Conservation (phyloP, 2,797 vertebrate species). For the Huso huso region DNA sequence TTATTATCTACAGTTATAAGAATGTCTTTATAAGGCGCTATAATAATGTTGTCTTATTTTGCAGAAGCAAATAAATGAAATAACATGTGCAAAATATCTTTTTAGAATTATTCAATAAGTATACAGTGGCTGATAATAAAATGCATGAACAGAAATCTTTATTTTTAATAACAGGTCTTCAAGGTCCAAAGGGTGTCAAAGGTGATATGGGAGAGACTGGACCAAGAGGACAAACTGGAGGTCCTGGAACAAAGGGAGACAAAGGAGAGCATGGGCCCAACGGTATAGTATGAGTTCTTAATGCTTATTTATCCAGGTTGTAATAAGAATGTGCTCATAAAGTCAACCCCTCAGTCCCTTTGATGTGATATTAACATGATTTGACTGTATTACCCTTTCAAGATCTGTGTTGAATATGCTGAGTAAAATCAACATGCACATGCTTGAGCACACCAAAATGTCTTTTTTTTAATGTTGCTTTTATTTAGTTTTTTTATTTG, state of each 20-base stretch:
- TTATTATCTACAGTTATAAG: not conserved
- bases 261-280: conserved; percentile 21
- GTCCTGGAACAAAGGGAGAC: conserved; percentile 37
- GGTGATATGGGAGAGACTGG: conserved; percentile 36
- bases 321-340: not conserved
- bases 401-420: no score
- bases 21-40: not conserved
- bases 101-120: not conserved
- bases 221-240: conserved; percentile 9
- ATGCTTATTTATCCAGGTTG: not conserved
- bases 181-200: conserved; percentile 34
- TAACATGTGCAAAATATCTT: not conserved
- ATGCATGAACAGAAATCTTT: not conserved
- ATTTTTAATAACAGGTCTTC: conserved; percentile 14
- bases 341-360: not conserved
- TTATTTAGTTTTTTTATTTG: not conserved
- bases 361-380: not conserved
- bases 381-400: not conserved
- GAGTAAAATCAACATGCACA: no score
- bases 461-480: no score
- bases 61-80: not conserved
- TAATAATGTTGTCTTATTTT: not conserved
- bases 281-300: conserved; percentile 13
- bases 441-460: no score
- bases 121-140: no score